Evolutionary conservation across 2,888 invertebrate species (phyloP), one percentile per base, ranked within the genome.

Genomic region (Lypha dubia): DNA sequence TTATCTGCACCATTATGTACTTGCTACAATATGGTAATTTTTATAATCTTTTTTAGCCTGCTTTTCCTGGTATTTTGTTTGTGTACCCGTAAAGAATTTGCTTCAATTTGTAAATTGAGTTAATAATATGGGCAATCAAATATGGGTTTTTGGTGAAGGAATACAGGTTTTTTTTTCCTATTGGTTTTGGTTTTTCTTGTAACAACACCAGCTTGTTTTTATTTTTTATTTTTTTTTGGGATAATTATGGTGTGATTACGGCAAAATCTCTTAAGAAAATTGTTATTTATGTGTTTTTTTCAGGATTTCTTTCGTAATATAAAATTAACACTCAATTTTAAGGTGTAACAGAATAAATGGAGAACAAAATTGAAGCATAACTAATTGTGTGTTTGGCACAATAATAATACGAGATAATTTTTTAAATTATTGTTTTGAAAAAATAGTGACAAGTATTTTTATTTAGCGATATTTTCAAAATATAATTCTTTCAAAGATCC

Each of bases 91-190:
- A 56, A 53, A 74, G 67, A 67, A 62, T 60, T 20, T 24, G 11
- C 67, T 51, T 49, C 51, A 67, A 79, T 68, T 53, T 83, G 63
- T 44, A 83, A 83, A 83, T 79, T 74, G 74, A n/a, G 53, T 56
- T 79, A 73, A 83, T 79, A 77, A 79, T 83, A 58, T 22, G 38
- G 60, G 46, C 73, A 74, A 74, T 79, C 62, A 68, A 74, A 83
- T 58, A 38, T 70, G 28, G 65, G 62, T 62, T 73, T 58, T 62
- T n/a, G n/a, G 15, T 1, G 56, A 41, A 20, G 11, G 28, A 41
- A 24, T 53, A 53, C 15, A 11, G 8, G 13, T 7, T 63, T 53
- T 15, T 15, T 41, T 1, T n/a, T n/a, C n/a, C n/a, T n/a, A n/a
- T n/a, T n/a, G n/a, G 5, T 41, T 41, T 15, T 38, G 7, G 7